phyloP scores from a whole-genome alignment of 2,888 invertebrate genomes.

The Hipparchia semele region DNA sequence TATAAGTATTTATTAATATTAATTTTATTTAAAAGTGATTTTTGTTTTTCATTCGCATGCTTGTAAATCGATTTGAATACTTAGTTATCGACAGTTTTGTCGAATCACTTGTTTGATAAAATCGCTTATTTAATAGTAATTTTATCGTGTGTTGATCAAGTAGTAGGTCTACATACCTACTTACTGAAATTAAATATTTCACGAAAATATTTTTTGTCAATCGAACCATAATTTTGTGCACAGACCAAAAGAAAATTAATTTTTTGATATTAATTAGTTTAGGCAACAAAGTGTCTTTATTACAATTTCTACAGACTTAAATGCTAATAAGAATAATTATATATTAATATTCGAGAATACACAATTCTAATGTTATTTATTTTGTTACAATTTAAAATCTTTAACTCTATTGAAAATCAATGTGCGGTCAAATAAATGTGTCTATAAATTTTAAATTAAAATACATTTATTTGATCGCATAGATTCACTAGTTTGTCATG shows the following conservation, averaged over 20 bases:
- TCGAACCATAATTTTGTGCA: background rate
- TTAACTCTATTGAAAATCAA: slow-evolving; percentile 18
- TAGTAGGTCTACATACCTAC: too few relatives aligned
- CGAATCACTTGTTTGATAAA: too few relatives aligned
- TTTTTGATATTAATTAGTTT: background rate
- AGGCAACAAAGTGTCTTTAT: slow-evolving; percentile 24
- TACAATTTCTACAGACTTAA: slow-evolving; percentile 28
- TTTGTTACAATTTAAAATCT: slow-evolving; percentile 9
- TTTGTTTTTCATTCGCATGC: too few relatives aligned
- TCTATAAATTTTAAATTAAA: background rate
- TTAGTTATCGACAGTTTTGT: background rate
- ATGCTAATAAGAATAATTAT: slow-evolving; percentile 17
- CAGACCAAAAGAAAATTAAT: background rate
- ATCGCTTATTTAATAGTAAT: too few relatives aligned
- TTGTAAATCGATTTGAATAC: too few relatives aligned
- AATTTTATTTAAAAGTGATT: too few relatives aligned
- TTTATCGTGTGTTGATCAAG: too few relatives aligned
- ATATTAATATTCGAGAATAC: slow-evolving; percentile 26
- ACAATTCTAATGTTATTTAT: slow-evolving; percentile 25
- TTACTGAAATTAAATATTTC: too few relatives aligned
- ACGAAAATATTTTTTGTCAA: background rate
- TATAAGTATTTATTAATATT: too few relatives aligned
- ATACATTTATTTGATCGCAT: slow-evolving; percentile 24
- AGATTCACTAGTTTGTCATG: slow-evolving; percentile 25
- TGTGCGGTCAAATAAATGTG: slow-evolving; percentile 31